These are phyloP conservation scores for Leistus spinibarbis DNA, from an alignment of 2,888 invertebrate species.

Conservation along the genomic window DNA sequence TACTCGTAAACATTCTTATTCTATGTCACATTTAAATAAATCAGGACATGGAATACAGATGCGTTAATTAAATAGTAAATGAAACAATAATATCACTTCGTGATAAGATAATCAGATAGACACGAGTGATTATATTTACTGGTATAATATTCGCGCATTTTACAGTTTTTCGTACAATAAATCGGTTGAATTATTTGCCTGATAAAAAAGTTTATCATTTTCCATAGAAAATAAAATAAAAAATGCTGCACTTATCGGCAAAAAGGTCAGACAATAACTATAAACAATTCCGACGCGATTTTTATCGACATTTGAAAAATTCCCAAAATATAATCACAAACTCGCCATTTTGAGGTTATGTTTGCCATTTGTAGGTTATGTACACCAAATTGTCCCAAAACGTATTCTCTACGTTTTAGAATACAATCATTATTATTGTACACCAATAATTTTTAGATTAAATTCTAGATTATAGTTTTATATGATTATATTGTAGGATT, in stretches of 20 bases:
- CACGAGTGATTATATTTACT: conserved; percentile 25
- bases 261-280: neutral
- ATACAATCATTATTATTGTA: too few species aligned
- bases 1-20: neutral
- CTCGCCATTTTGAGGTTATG: neutral
- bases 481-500: neutral
- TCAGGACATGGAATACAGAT: neutral
- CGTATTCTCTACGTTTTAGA: too few species aligned
- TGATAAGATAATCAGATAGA: conserved; percentile 38
- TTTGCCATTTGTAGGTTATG: neutral
- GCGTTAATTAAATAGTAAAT: too few species aligned
- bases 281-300: neutral
- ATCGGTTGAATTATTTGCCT: neutral
- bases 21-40: neutral
- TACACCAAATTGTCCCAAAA: too few species aligned
- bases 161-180: neutral
- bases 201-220: neutral
- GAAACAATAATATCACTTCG: conserved; percentile 26
- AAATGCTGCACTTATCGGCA: neutral
- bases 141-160: conserved; percentile 11
- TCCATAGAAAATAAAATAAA: neutral
- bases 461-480: neutral
- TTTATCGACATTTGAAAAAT: neutral
- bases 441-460: neutral
- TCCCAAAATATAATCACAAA: neutral